Conservation (phyloP, 2,888 invertebrate genomes). For the Sarcophaga variegata region DNA sequence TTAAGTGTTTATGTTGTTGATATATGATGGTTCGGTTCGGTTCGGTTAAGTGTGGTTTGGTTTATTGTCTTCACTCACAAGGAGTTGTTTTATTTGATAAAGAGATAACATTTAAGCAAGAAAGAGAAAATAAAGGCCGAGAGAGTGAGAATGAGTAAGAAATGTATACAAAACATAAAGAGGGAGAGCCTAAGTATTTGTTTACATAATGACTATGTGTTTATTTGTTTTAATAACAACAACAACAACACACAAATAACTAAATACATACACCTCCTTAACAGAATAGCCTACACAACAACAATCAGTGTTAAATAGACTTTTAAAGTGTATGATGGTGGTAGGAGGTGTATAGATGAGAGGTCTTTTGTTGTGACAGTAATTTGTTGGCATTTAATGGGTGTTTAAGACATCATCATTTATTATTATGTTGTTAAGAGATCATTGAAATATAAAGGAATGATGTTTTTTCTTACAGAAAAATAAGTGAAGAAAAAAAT, state of each 20-base stretch:
- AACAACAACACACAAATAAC: background rate
- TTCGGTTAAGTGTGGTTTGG: background rate
- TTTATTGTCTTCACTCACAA: conserved; percentile 8
- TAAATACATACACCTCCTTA: conserved; percentile 60
- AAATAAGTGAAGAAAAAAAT: no score
- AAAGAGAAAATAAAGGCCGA: background rate
- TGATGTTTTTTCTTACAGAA: background rate
- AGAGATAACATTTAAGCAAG: conserved; percentile 35
- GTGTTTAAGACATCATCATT: conserved; percentile 38
- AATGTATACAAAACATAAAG: background rate
- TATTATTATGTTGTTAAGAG: conserved; percentile 20
- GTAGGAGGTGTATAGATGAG: background rate
- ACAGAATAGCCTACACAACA: conserved; percentile 60
- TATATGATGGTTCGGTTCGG: conserved; percentile 40
- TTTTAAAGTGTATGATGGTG: background rate
- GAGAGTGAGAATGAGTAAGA: background rate
- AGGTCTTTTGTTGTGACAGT: conserved; percentile 49
- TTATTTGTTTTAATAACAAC: conserved; percentile 74
- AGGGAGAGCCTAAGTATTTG: conserved; percentile 55
- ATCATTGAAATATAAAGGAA: background rate
- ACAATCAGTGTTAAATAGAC: background rate
- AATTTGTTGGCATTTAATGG: conserved; percentile 57
- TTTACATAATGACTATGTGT: conserved; percentile 68
- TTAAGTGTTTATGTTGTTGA: conserved; percentile 68
- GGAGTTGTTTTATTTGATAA: conserved; percentile 29